These are phyloP conservation scores for Drosophila cardini DNA, from an alignment of 1,140 invertebrate genomes.

Conservation along the genomic window DNA sequence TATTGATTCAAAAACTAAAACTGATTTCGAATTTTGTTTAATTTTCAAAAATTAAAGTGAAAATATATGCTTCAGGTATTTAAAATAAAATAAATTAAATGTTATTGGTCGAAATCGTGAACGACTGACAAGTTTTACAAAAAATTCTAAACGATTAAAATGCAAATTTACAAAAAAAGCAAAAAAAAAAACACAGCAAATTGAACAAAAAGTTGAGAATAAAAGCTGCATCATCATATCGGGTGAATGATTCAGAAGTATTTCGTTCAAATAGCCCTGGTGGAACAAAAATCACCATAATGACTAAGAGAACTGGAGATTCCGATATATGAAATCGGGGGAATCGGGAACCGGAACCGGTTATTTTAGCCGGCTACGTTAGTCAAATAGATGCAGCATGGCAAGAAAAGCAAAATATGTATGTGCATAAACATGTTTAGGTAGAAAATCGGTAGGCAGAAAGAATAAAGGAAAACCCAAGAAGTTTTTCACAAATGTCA, in stretches of 20 bases:
- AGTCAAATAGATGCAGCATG: slow-evolving; percentile 10
- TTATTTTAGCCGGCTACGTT: slow-evolving; percentile 28
- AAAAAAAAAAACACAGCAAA: neutral
- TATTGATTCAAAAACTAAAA: too few species aligned
- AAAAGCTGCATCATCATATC: neutral
- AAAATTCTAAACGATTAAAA: neutral
- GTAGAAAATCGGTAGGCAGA: neutral
- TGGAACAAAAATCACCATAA: slow-evolving; percentile 23
- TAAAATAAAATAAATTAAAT: too few species aligned
- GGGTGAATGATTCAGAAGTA: slow-evolving; percentile 30
- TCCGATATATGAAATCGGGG: slow-evolving; percentile 14
- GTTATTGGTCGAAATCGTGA: too few species aligned
- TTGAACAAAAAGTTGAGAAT: neutral
- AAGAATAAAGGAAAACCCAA: slow-evolving; percentile 13
- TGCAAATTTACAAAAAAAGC: neutral
- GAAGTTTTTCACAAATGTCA: slow-evolving; percentile 36
- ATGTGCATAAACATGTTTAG: neutral
- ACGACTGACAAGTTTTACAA: too few species aligned
- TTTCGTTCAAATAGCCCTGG: slow-evolving; percentile 31
- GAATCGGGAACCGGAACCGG: slow-evolving; percentile 21
- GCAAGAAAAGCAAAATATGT: slow-evolving; percentile 21
- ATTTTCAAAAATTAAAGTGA: too few species aligned
- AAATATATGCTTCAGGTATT: too few species aligned
- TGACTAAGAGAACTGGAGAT: slow-evolving; percentile 35
- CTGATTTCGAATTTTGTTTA: too few species aligned